Evolutionary conservation across 92 coral and sea anemone genomes (phyloP), one percentile per base, ranked within the genome.

Genomic region (Palythoa grandiflora): DNA sequence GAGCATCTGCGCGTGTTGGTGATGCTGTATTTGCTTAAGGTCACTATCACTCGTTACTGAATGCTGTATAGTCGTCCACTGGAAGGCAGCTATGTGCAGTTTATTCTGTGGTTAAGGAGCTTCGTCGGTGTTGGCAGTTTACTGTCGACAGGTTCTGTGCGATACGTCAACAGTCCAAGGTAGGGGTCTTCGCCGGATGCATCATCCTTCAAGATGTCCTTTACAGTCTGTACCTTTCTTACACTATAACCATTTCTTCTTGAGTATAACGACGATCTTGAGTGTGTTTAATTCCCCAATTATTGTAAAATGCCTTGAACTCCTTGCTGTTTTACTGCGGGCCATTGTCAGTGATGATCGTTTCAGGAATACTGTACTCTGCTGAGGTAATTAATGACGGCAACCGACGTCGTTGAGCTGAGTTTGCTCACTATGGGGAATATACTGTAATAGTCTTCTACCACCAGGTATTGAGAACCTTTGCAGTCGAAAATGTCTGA

Each of bases 191-290:
- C 72, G 72, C 72, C 72, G 37, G 37, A 54, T 16, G 72, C 72
- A 66, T 66, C 72, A 66, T 15, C 77, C 47, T 53, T 63, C 14
- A 88, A 79, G 2, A 91, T 70, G 68, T 84, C 84, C 66, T 84
- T 84, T 20, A 88, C 66, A 12, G 93, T 91, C 55, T 88, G 89
- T 12, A 84, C 83, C 78, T 63, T 71, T 38, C 93, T 71, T 68
- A 74, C 89, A 19, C 60, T 78, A 68, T 84, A 88, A 17, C 91
- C 91, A 68, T 88, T 88, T 78, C 87, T 84, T 71, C 73, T 80
- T 65, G 91, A 89, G 66, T 83, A 78, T 63, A 68, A 39, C n/a
- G 92, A 90, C 7, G 92, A 92, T 28, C 88, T 90, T 28, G 91
- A 17, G 80, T 84, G 66, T 93, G 92, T 9, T 79, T 38, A 6